These are phyloP conservation scores for Microcebus lehilahytsara DNA, from an alignment of 2,113 vertebrate species.

Conservation along the genomic window DNA sequence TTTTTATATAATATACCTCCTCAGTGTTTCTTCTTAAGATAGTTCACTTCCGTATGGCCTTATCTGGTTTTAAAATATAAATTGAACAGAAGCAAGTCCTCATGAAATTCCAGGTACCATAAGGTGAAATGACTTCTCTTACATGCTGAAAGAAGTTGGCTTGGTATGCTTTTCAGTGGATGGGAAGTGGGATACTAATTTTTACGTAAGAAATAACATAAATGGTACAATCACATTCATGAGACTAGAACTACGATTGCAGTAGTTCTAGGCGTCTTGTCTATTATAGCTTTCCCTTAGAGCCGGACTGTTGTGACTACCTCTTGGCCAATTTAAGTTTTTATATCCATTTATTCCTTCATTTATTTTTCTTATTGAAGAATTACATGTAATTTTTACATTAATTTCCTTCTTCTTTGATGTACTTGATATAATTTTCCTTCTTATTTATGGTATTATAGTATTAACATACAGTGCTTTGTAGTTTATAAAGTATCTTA, in stretches of 20 bases:
- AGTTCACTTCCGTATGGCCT: neutral
- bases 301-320: neutral
- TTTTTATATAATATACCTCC: conserved; percentile 50
- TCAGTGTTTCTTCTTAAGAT: neutral
- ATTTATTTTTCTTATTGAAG: neutral
- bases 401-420: conserved; percentile 2
- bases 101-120: neutral
- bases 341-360: neutral
- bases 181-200: neutral
- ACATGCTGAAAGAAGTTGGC: neutral
- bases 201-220: neutral
- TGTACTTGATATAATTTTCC: neutral
- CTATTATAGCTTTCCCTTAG: too few relatives aligned
- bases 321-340: neutral
- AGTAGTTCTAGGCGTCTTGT: neutral
- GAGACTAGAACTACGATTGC: rapidly evolving
- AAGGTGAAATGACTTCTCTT: neutral
- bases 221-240: rapidly evolving
- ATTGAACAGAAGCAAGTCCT: conserved; percentile 13
- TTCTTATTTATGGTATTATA: neutral
- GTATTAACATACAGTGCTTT: neutral
- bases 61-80: neutral
- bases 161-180: neutral
- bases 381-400: neutral
- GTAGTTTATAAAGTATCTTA: neutral